phyloP scores from a whole-genome alignment of 2,113 vertebrate species.

The Neomonachus schauinslandi region DNA sequence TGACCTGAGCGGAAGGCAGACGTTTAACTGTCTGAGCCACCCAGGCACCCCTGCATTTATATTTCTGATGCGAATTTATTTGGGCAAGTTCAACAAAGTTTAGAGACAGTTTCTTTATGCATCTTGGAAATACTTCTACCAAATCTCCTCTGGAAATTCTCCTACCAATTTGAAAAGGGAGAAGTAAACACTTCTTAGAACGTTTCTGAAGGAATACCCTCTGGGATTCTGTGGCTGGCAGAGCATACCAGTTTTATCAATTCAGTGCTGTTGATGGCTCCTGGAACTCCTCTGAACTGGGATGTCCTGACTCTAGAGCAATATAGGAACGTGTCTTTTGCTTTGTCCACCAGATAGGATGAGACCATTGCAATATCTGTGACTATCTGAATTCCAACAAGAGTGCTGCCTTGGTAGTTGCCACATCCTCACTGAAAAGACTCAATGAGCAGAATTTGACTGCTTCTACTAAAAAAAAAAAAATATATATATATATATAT shows the following conservation, averaged over 20 bases:
- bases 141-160: neutral
- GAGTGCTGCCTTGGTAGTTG: neutral
- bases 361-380: rapidly evolving
- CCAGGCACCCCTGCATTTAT: neutral
- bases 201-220: neutral
- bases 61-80: neutral
- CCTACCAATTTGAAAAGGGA: neutral
- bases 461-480: neutral
- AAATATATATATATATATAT: too few relatives aligned
- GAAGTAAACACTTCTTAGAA: neutral
- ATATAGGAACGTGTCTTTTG: neutral
- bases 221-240: neutral
- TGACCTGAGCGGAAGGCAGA: too few relatives aligned
- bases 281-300: neutral
- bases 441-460: neutral
- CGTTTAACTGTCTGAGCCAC: too few relatives aligned
- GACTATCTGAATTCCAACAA: neutral
- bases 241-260: neutral
- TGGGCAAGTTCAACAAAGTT: neutral
- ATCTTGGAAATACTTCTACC: neutral
- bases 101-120: neutral
- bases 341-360: neutral
- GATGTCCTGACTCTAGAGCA: neutral
- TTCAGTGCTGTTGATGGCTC: neutral
- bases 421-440: neutral